Evolutionary conservation across 1,140 invertebrate species (phyloP).

Genomic region (Orchestia grillus): DNA sequence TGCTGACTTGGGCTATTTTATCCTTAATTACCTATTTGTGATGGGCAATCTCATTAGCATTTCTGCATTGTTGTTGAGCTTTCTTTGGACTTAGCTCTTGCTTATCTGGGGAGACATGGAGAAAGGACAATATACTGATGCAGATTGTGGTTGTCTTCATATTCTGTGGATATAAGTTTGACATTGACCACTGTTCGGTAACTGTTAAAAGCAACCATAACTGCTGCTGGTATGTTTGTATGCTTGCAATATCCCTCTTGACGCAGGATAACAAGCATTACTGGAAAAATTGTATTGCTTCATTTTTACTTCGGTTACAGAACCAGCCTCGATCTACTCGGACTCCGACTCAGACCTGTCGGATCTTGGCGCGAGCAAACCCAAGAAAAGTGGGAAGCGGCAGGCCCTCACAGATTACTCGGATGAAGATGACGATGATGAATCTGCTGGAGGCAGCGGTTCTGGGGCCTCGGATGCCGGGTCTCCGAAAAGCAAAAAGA

Average conservation of each 20-base stretch:
- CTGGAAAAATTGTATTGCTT: background rate
- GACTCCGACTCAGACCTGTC: conserved; percentile 88
- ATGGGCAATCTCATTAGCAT: background rate
- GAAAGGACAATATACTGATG: background rate
- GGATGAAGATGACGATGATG: background rate
- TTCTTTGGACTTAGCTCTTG: background rate
- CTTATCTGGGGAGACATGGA: background rate
- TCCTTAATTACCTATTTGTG: too few species aligned
- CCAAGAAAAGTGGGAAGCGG: conserved; percentile 12
- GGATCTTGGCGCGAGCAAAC: conserved; percentile 83
- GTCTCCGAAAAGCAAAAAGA: background rate
- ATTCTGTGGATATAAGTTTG: background rate
- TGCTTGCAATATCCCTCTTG: too few species aligned
- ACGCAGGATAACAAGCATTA: background rate
- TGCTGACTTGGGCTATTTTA: too few species aligned
- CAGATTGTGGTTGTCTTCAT: background rate
- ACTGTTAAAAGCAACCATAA: too few species aligned
- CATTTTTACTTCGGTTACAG: conserved; percentile 61
- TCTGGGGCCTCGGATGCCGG: background rate
- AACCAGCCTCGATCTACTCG: conserved; percentile 82
- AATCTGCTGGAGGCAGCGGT: background rate
- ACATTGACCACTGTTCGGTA: too few species aligned
- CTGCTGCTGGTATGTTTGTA: too few species aligned
- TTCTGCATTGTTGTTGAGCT: background rate
- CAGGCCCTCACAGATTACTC: background rate